phyloP scores from a whole-genome alignment of 2,888 invertebrate species.

The Drosophila falleni region DNA sequence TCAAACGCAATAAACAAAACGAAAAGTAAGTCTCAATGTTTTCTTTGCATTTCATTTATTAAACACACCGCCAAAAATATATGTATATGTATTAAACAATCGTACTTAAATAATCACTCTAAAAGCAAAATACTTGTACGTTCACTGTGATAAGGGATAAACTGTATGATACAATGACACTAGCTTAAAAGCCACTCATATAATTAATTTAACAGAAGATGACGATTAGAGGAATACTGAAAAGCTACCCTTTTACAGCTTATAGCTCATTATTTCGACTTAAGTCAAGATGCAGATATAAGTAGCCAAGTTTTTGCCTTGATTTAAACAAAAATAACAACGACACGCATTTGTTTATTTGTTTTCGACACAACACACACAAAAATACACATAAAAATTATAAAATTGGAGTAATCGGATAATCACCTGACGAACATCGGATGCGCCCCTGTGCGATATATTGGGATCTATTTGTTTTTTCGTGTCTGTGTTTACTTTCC shows the following conservation, averaged over 20 bases:
- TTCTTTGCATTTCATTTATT: constrained; percentile 61
- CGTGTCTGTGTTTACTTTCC: constrained; percentile 59
- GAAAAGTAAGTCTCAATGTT: constrained; percentile 79
- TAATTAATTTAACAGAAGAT: not conserved
- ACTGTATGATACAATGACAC: not conserved
- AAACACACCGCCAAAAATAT: constrained; percentile 45
- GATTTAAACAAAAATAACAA: constrained; percentile 12
- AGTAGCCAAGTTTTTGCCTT: constrained; percentile 26
- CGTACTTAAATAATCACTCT: constrained; percentile 10
- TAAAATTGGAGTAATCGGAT: constrained; percentile 6
- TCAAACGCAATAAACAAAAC: constrained; percentile 63
- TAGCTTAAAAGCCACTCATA: not conserved
- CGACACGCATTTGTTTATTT: constrained; percentile 32
- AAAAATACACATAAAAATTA: constrained; percentile 14
- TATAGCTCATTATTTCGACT: constrained; percentile 4
- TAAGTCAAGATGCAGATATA: constrained; percentile 11
- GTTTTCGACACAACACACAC: constrained; percentile 25
- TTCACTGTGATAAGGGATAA: constrained; percentile 2
- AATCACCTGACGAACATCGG: constrained; percentile 16
- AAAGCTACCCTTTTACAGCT: constrained; percentile 7
- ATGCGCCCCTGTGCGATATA: constrained; percentile 49
- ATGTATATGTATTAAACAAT: constrained; percentile 20
- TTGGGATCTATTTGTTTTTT: constrained; percentile 47
- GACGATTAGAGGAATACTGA: not conserved
- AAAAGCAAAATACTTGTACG: constrained; percentile 1